phyloP scores from a whole-genome alignment of 2,888 invertebrate genomes.

The Synanthedon myopaeformis region DNA sequence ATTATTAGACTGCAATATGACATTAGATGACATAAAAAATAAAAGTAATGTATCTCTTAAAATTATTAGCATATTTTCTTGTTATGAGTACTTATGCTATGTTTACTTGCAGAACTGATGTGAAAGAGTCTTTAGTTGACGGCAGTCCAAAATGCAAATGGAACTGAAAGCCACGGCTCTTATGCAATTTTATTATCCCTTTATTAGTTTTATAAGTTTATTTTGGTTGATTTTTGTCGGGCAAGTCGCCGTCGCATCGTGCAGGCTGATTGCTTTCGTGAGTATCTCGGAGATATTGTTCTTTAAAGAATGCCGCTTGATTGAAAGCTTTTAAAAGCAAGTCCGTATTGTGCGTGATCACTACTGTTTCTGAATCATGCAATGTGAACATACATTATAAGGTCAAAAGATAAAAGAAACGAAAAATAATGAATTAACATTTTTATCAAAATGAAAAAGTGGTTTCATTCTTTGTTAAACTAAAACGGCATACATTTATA shows the following conservation, averaged over 20 bases:
- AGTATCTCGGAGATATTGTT: conserved; percentile 45
- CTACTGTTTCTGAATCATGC: conserved; percentile 7
- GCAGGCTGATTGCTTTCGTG: conserved; percentile 57
- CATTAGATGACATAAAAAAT: no score
- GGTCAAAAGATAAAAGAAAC: background rate
- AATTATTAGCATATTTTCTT: no score
- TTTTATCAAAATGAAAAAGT: no score
- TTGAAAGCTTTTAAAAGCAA: conserved; percentile 40
- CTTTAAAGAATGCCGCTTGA: conserved; percentile 45
- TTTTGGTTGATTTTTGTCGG: conserved; percentile 13
- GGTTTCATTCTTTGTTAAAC: no score
- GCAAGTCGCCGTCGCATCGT: conserved; percentile 22
- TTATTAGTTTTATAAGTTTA: conserved; percentile 1
- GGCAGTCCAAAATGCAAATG: conserved; percentile 48
- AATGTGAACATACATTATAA: background rate
- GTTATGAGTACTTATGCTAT: no score
- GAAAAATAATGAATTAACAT: background rate
- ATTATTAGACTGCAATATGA: no score
- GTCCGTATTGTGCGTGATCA: conserved; percentile 7
- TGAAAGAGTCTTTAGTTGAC: conserved; percentile 5
- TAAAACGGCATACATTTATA: no score
- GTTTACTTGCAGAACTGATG: no score
- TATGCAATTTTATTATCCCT: conserved; percentile 2
- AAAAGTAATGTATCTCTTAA: no score
- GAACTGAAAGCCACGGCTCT: conserved; percentile 6